These are phyloP conservation scores for Xenus cinereus DNA, from an alignment of 2,113 vertebrate genomes.

Conservation along the genomic window DNA sequence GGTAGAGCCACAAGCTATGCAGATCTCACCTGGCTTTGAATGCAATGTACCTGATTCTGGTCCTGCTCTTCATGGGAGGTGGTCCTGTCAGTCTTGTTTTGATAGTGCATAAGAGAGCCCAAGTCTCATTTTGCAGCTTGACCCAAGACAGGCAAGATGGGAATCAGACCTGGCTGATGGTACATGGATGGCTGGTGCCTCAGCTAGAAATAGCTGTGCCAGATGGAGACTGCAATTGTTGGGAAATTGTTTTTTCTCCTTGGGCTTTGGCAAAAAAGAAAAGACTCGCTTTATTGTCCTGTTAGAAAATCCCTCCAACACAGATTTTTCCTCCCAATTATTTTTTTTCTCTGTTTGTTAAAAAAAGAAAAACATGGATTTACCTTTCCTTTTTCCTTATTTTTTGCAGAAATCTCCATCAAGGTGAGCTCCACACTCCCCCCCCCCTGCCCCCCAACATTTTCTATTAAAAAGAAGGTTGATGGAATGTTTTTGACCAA, in stretches of 20 bases:
- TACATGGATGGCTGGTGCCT: not conserved
- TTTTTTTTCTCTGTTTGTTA: not conserved
- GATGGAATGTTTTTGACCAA: conserved; percentile 60
- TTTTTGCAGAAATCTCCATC: not conserved
- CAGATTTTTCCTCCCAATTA: not conserved
- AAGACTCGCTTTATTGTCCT: not conserved
- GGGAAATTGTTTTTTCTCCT: not conserved
- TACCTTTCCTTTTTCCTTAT: not conserved
- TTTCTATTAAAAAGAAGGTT: not conserved
- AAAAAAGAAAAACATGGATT: not conserved
- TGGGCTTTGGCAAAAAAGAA: not conserved
- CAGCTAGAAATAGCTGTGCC: not conserved
- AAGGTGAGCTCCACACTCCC: not conserved
- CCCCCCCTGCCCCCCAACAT: not conserved
- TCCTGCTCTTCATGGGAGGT: not conserved
- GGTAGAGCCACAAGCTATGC: not conserved
- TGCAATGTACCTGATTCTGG: not conserved
- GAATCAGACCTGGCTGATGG: not conserved
- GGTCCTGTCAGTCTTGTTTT: not conserved
- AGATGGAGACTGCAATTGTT: not conserved
- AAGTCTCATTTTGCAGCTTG: not conserved
- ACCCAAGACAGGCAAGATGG: not conserved
- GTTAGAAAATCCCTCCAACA: not conserved
- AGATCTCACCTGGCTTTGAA: not conserved
- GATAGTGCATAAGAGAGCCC: not conserved